These are phyloP conservation scores for Dendronephthya gigantea DNA, from an alignment of 64 coral and sea anemone genomes.

Conservation along the genomic window DNA sequence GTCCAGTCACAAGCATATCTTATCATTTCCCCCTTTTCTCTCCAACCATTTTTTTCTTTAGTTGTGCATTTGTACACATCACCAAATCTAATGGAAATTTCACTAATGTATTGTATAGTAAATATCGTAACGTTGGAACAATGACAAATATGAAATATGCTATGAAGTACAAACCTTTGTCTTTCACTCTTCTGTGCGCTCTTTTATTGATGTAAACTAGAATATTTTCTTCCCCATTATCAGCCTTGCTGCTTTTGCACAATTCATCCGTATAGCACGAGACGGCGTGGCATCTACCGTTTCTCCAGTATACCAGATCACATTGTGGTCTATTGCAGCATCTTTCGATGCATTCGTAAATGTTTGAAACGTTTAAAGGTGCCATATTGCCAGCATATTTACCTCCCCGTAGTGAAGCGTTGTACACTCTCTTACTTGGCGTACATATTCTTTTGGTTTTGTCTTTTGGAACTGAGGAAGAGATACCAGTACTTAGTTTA, in stretches of 20 bases:
- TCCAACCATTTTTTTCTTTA: too few relatives aligned
- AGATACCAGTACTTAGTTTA: background rate
- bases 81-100: too few relatives aligned
- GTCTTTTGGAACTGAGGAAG: slow-evolving; percentile 18
- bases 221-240: slow-evolving; percentile 31
- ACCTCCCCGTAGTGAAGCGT: slow-evolving; percentile 69
- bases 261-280: slow-evolving; percentile 83
- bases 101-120: too few relatives aligned
- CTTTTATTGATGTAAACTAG: slow-evolving; percentile 82
- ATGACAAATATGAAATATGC: too few relatives aligned
- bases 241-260: slow-evolving; percentile 34
- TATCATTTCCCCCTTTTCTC: too few relatives aligned
- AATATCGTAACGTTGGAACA: too few relatives aligned
- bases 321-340: slow-evolving; percentile 60
- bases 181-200: slow-evolving; percentile 44
- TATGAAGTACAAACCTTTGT: slow-evolving; percentile 45
- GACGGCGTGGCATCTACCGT: slow-evolving; percentile 58
- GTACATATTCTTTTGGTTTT: slow-evolving; percentile 44
- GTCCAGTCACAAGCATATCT: too few relatives aligned
- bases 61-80: too few relatives aligned
- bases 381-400: slow-evolving; percentile 80
- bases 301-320: slow-evolving; percentile 63
- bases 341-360: slow-evolving; percentile 82
- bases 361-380: slow-evolving; percentile 48
- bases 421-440: slow-evolving; percentile 72